phyloP scores from a whole-genome alignment of 1,140 invertebrate species.

The Phymastichus coffea region DNA sequence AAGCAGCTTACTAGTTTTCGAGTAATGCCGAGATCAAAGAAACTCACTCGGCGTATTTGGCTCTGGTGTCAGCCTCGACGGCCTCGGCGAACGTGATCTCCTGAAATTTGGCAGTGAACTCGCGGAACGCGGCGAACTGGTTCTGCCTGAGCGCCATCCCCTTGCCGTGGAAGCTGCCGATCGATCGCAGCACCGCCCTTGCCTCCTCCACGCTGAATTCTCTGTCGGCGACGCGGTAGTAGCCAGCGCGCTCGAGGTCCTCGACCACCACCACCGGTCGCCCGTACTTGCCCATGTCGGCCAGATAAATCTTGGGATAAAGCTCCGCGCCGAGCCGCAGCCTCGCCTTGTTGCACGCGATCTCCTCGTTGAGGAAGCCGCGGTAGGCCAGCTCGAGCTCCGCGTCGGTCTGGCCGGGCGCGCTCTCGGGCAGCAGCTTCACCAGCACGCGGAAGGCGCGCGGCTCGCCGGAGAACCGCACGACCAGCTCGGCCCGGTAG shows the following conservation, averaged over 20 bases:
- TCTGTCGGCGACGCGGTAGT: conserved; percentile 24
- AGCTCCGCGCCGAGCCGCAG: conserved; percentile 28
- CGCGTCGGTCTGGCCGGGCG: neutral
- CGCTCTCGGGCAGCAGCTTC: conserved; percentile 37
- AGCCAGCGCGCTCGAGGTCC: conserved; percentile 40
- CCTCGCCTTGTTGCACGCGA: conserved; percentile 47
- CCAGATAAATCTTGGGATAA: conserved; percentile 43
- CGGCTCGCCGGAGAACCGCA: conserved; percentile 44
- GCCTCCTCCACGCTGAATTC: conserved; percentile 38
- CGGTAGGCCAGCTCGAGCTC: conserved; percentile 12
- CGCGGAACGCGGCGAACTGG: conserved; percentile 34
- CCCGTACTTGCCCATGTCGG: conserved; percentile 45
- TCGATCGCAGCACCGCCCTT: conserved; percentile 32
- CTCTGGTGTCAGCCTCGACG: too few relatives aligned
- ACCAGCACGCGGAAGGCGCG: conserved; percentile 38
- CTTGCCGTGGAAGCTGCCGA: conserved; percentile 42
- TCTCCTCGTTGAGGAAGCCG: conserved; percentile 47
- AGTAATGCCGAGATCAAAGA: too few relatives aligned
- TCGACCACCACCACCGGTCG: conserved; percentile 45
- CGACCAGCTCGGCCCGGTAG: conserved; percentile 30
- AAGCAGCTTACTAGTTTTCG: too few relatives aligned
- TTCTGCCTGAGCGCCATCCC: conserved; percentile 36
- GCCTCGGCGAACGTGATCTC: conserved; percentile 20
- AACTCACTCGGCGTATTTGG: too few relatives aligned
- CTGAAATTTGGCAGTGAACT: conserved; percentile 37